Percentiles rank a stretch among this genome's conserved stretches.
These are phyloP conservation scores for Xylota sylvarum DNA, from an alignment of 2,888 invertebrate species.

Conservation along the genomic window DNA sequence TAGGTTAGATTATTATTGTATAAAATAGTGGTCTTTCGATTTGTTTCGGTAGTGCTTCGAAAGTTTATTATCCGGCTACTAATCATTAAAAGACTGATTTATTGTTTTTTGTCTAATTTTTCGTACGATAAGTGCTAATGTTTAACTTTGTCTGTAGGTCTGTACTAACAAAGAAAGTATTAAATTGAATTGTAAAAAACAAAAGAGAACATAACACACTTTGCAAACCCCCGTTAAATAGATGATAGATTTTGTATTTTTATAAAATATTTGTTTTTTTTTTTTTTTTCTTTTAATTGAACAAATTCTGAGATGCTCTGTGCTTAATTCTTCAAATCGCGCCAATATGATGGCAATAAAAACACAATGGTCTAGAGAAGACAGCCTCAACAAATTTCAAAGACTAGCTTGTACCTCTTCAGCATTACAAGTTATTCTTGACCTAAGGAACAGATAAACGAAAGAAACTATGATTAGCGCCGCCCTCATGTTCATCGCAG, in stretches of 20 bases:
- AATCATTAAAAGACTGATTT: constrained; percentile 72
- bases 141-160: constrained; percentile 37
- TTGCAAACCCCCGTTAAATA: constrained; percentile 43
- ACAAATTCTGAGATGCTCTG: too few species aligned
- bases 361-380: too few species aligned
- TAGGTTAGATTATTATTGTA: constrained; percentile 7
- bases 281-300: neutral
- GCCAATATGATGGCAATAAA: too few species aligned
- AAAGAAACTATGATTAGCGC: too few species aligned
- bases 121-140: constrained; percentile 40
- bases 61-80: constrained; percentile 57
- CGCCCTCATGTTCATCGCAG: too few species aligned
- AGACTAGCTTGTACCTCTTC: too few species aligned
- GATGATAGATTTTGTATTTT: constrained; percentile 39
- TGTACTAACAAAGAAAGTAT: constrained; percentile 68
- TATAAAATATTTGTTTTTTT: neutral
- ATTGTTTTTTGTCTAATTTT: constrained; percentile 61
- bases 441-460: too few species aligned
- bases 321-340: too few species aligned
- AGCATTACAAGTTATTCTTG: too few species aligned
- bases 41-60: constrained; percentile 48
- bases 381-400: too few species aligned
- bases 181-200: constrained; percentile 49
- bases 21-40: constrained; percentile 16
- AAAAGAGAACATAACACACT: constrained; percentile 1